Evolutionary conservation across 2,797 vertebrate genomes (phyloP).

Genomic region (Bradypodion ventrale): DNA sequence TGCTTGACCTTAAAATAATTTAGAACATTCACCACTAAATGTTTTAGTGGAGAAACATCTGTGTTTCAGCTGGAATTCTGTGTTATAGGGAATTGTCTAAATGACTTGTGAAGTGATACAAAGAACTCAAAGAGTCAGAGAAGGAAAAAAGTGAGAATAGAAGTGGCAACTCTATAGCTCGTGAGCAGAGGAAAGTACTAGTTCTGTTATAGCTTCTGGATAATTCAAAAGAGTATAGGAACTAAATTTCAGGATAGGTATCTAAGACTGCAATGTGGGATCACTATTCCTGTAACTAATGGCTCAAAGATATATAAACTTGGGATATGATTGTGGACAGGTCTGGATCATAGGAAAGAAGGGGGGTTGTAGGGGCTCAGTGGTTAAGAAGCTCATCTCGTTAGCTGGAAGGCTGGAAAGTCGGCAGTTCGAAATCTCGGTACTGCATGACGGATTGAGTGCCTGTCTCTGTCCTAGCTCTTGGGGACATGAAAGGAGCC

Average conservation of each 20-base stretch:
- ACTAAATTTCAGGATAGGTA: neutral
- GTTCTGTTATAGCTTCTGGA: neutral
- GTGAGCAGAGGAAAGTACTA: neutral
- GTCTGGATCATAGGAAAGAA: neutral
- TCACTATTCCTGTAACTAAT: neutral
- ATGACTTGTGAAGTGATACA: neutral
- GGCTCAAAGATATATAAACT: neutral
- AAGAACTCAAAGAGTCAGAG: neutral
- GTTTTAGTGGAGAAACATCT: neutral
- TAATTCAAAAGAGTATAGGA: neutral
- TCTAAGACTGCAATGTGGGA: neutral
- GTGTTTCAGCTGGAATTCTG: neutral
- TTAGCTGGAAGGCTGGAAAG: no score
- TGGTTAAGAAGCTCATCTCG: no score
- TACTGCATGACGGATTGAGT: no score
- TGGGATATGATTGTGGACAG: neutral
- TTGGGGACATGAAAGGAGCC: no score
- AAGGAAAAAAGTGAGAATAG: neutral
- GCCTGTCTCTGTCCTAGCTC: no score
- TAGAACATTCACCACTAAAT: neutral
- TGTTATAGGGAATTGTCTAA: neutral
- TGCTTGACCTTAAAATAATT: conserved; percentile 4
- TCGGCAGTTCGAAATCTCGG: no score
- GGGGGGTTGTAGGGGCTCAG: no score
- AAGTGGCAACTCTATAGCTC: neutral